phyloP scores from a whole-genome alignment of 23 tunicate species.

The Oikopleura vanhoeffeni region DNA sequence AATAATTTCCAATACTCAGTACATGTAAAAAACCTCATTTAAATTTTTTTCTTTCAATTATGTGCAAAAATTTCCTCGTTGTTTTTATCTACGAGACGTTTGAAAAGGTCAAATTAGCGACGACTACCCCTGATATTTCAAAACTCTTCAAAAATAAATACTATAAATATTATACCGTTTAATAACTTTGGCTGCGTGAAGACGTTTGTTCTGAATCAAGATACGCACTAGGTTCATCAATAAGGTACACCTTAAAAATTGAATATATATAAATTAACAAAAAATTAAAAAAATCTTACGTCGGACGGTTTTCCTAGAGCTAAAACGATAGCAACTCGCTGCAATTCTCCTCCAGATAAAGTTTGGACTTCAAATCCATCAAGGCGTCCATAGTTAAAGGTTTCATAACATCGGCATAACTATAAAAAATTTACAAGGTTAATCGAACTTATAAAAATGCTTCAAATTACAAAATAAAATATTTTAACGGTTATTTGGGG shows the following conservation, averaged over 20 bases:
- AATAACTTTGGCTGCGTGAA: constrained; percentile 66
- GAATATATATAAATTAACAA: neutral
- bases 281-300: constrained; percentile 5
- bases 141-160: neutral
- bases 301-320: constrained; percentile 82
- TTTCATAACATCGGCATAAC: constrained; percentile 78
- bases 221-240: constrained; percentile 89
- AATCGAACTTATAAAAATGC: too few species aligned
- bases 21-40: too few species aligned
- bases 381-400: constrained; percentile 56
- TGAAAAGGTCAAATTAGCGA: too few species aligned
- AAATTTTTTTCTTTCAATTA: too few species aligned
- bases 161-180: neutral
- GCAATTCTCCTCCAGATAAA: constrained; percentile 86
- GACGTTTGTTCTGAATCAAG: constrained; percentile 87
- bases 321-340: constrained; percentile 71
- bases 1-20: too few species aligned
- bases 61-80: too few species aligned
- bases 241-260: constrained; percentile 25
- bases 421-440: too few species aligned
- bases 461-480: too few species aligned
- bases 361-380: constrained; percentile 53
- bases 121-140: too few species aligned
- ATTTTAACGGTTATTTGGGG: too few species aligned
- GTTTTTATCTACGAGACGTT: too few species aligned